A percentile compares a stretch with the other conserved stretches of the same genome.
Conservation (phyloP, 2,797 vertebrate genomes). For the Acipenser transmontanus region DNA sequence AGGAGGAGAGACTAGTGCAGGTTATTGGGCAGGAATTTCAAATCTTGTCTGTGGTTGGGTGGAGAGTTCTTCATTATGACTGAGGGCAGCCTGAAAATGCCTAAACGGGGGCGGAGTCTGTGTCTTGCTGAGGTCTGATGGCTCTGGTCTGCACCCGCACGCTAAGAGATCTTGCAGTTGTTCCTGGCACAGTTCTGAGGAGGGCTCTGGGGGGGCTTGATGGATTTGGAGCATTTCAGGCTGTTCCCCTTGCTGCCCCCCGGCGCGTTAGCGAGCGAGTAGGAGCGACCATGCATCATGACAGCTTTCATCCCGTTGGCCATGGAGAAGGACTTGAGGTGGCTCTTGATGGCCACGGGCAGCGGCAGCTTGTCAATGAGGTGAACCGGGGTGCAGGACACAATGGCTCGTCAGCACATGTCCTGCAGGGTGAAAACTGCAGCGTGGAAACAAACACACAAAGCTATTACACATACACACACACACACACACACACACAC, state of each 20-base stretch:
- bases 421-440: slow-evolving; percentile 96
- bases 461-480: background rate
- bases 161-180: slow-evolving; percentile 98
- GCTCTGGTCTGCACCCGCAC: slow-evolving; percentile 16
- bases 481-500: background rate
- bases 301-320: slow-evolving; percentile 98
- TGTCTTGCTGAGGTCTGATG: slow-evolving; percentile 18
- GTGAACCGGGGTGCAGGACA: slow-evolving; percentile 94
- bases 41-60: too few species aligned
- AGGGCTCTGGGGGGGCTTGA: slow-evolving; percentile 88
- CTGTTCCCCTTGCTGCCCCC: slow-evolving; percentile 87
- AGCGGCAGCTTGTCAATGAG: slow-evolving; percentile 95
- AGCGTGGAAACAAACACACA: slow-evolving; percentile 9
- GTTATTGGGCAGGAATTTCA: too few species aligned
- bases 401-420: slow-evolving; percentile 93
- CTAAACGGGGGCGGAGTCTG: slow-evolving; percentile 21
- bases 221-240: slow-evolving; percentile 89
- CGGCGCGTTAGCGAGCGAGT: slow-evolving; percentile 73
- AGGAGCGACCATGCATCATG: slow-evolving; percentile 98
- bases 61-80: too few species aligned
- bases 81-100: background rate
- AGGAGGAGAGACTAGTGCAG: too few species aligned
- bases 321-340: slow-evolving; percentile 98
- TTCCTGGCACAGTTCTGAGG: slow-evolving; percentile 88
- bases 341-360: slow-evolving; percentile 95